Conservation (phyloP, 2,113 vertebrate species). For the Rattus norvegicus region GRCr8 NC_086026.1:33887001-33887500, state of each 20-base stretch:
- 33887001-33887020: not conserved
- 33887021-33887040: not conserved
- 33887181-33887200: not conserved
- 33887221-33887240: not conserved
- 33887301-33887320: fast-evolving
- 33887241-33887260: not conserved
- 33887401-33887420: not conserved
- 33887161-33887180: not conserved
- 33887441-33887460: not conserved
- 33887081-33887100: constrained; percentile 25
- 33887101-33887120: not conserved
- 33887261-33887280: not conserved
- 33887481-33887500: too few species aligned
- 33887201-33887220: not conserved
- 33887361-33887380: not conserved
- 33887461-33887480: too few species aligned
- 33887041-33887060: not conserved
- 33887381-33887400: not conserved
- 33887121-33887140: not conserved
- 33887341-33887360: not conserved
- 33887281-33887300: not conserved
- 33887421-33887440: not conserved
- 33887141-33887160: not conserved
- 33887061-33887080: not conserved
- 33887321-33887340: too few species aligned